Percentiles rank a stretch among this genome's conserved stretches.
phyloP scores from a whole-genome alignment of 2,797 vertebrate genomes.

The Alosa sapidissima region DNA sequence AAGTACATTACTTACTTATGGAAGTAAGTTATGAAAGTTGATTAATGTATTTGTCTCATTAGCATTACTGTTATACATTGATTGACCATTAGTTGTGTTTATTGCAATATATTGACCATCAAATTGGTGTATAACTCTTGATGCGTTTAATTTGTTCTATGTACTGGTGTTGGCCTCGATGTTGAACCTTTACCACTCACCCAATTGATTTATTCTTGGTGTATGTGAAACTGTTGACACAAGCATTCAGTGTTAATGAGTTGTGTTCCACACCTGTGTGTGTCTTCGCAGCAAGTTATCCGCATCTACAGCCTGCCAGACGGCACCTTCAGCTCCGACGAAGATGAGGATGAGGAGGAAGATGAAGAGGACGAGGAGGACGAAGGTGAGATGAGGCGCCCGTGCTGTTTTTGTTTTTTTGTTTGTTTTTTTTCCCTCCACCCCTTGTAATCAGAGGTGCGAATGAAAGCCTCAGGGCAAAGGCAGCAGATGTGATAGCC shows the following conservation, averaged over 20 bases:
- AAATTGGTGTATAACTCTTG: too few relatives aligned
- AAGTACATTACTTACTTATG: too few relatives aligned
- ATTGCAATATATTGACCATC: too few relatives aligned
- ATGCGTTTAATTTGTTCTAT: too few relatives aligned
- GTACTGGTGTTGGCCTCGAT: too few relatives aligned
- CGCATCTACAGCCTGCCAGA: constrained; percentile 96
- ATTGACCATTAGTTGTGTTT: too few relatives aligned
- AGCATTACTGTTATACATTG: too few relatives aligned
- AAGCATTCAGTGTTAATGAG: neutral
- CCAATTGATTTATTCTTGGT: neutral
- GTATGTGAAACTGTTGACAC: neutral
- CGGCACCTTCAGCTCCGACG: constrained; percentile 96
- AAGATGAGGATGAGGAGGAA: constrained; percentile 94
- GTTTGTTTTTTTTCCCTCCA: too few relatives aligned
- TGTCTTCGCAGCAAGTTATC: constrained; percentile 86
- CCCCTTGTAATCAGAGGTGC: neutral
- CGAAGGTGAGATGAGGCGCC: constrained; percentile 64
- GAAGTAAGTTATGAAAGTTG: too few relatives aligned
- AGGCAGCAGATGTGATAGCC: too few relatives aligned
- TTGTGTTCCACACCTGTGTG: neutral
- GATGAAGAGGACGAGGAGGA: constrained; percentile 94
- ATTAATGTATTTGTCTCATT: too few relatives aligned
- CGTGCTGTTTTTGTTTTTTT: neutral
- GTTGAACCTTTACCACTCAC: neutral
- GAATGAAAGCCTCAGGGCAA: constrained; percentile 1